phyloP scores from a whole-genome alignment of 2,797 vertebrate genomes.

The Miichthys miiuy region DNA sequence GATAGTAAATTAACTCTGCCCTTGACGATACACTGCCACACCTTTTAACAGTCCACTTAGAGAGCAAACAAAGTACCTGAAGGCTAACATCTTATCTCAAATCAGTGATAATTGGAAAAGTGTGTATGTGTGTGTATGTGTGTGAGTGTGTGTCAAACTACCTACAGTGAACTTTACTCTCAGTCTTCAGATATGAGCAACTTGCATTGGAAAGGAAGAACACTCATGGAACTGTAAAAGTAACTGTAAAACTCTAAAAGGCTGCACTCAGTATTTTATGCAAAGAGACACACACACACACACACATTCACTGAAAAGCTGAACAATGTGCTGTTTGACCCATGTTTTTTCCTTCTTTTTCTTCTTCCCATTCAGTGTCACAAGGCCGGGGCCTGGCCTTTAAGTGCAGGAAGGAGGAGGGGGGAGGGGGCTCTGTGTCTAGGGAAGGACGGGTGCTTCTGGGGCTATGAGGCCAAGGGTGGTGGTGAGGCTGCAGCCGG shows the following conservation, averaged over 20 bases:
- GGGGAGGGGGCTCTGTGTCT: background rate
- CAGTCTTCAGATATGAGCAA: constrained; percentile 16
- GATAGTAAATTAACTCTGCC: background rate
- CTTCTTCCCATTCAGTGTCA: constrained; percentile 20
- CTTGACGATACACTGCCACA: background rate
- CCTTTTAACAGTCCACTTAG: constrained; percentile 14
- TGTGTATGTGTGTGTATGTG: background rate
- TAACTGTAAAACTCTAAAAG: constrained; percentile 6
- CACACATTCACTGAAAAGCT: background rate
- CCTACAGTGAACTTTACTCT: constrained; percentile 45
- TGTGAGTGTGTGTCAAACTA: background rate
- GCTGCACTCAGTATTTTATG: constrained; percentile 22
- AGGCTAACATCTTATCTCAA: constrained; percentile 25
- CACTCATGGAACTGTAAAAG: constrained; percentile 3
- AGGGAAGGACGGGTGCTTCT: background rate
- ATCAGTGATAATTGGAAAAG: constrained; percentile 20
- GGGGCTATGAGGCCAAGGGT: constrained; percentile 14
- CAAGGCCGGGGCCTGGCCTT: background rate
- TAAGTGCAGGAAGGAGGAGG: background rate
- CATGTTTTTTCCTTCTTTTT: constrained; percentile 21
- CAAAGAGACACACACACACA: constrained; percentile 7
- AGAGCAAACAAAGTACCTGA: constrained; percentile 41
- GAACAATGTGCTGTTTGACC: constrained; percentile 38
- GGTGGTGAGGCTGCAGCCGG: constrained; percentile 30
- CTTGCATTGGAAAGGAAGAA: constrained; percentile 22